Evolutionary conservation across 2,888 invertebrate genomes (phyloP), one percentile per base, ranked within the genome.

Genomic region (Napeogenes inachia): DNA sequence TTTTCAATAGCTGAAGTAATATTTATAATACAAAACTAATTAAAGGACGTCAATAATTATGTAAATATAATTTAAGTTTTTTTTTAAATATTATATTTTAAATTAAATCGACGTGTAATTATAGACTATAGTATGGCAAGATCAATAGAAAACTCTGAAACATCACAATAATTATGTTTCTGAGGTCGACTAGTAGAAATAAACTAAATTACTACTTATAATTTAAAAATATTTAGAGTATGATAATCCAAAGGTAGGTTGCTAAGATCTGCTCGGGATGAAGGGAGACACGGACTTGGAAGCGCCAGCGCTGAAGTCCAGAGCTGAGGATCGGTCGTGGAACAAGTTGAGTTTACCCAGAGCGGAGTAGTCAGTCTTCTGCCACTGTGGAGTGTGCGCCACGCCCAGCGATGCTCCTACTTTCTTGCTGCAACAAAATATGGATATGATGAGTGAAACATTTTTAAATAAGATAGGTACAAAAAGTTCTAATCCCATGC

Each of bases 261-360:
- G 64, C 78, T 78, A 77, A 8, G 62, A 64, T 5, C 69, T 70
- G n/a, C 68, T 70, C 1, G 72, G 73, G 0, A 75, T 70, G 65
- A 68, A 77, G 0, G 79, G 75, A 0, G 76, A 75, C 10, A 73
- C 64, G 4, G 74, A 71, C 46, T 69, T 70, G n/a, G 69, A 67
- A 45, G 70, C 66, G 1, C 78, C 78, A 3, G 75, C 75, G 59
- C 68, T 75, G 13, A 79, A 62, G 62, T 79, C 78, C 61, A 80
- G 60, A 1, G 78, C 75, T 0, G 75, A 75, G 2, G 70, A 62
- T 0, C 70, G 72, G 30, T 69, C 69, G n/a, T 64, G 72, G 68
- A 74, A 76, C 45, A 80, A 68, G 62, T 80, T 80, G 13, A 78
- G 59, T 53, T 75, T 76, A 1, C 75, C 75, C 73, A 75, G 72